Base-by-base conservation (phyloP, 2,888 invertebrate species). In the Caenorhabditis sp. region DNA sequence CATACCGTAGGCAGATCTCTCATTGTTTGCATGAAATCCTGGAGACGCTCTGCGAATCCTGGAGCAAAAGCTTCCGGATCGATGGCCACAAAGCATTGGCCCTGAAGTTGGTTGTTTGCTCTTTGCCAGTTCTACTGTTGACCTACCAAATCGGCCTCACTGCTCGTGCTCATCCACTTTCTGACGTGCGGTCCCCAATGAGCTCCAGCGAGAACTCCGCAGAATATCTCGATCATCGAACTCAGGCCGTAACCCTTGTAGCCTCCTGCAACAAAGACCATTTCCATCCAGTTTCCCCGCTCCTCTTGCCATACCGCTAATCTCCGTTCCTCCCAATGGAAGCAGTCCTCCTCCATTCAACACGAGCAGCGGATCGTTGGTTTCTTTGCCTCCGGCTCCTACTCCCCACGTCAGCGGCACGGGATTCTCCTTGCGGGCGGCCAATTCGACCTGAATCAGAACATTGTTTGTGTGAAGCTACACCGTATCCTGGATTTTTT, bases 221-320 rank as follows among this genome's bases (percentile, higher is more conserved):
- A 94, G 75, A 96, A 92, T 1, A 95, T 91, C 86, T 97, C 96
- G 3, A 95, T 95, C 92, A 95, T 92, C 58, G 94, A 92, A 0
- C 93, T 93, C 13, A 96, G 90, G 0, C 95, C 95, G 85, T 93
- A 95, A 0, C 96, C 96, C 89, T 96, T 96, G 91, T 95, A 95
- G 2, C 95, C 94, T 3, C 90, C 89, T 82, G 87, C 52, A 76
- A 65, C 30, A 26, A 17, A 17, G 9, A n/a, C 27, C 2, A 11
- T 45, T 55, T 55, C 17, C 27, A 39, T 56, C 53, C 37, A 24
- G 39, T 53, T 66, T n/a, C n/a, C n/a, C n/a, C n/a, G n/a, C 15
- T 39, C 46, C 35, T 39, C 50, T 13, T 4, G 41, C 24, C 86
- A 63, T 84, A 90, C 90, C 89, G 46, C 88, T 88, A 58, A 89